Evolutionary conservation across 1,140 invertebrate genomes (phyloP).

Genomic region (Mizuhopecten yessoensis): DNA sequence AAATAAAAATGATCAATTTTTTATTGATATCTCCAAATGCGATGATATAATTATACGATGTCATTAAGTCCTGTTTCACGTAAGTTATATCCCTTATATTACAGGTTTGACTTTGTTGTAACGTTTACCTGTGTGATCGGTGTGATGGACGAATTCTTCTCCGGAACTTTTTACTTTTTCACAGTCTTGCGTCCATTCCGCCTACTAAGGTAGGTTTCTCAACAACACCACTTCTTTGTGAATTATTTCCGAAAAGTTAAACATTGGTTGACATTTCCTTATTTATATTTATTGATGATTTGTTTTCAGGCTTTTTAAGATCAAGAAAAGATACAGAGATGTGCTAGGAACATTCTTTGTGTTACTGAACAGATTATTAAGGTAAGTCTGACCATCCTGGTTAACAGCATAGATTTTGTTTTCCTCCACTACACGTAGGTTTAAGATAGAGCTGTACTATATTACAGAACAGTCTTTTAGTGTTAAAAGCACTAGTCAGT

Average conservation of each 20-base stretch:
- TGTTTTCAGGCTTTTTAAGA: slow-evolving; percentile 85
- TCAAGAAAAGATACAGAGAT: slow-evolving; percentile 94
- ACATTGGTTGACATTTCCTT: no score
- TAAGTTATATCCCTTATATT: neutral
- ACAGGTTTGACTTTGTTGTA: slow-evolving; percentile 90
- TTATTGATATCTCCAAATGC: no score
- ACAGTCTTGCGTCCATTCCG: slow-evolving; percentile 87
- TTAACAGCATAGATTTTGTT: neutral
- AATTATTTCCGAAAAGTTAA: no score
- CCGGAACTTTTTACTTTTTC: slow-evolving; percentile 88
- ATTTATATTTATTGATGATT: neutral
- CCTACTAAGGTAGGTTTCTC: slow-evolving; percentile 79
- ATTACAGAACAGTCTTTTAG: no score
- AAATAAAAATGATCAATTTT: no score
- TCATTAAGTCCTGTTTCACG: no score
- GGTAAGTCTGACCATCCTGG: slow-evolving; percentile 81
- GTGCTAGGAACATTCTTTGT: slow-evolving; percentile 95
- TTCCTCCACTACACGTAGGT: neutral
- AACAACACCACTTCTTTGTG: neutral
- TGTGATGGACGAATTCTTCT: slow-evolving; percentile 87
- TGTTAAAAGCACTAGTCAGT: no score
- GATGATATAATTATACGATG: no score
- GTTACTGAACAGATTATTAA: slow-evolving; percentile 89
- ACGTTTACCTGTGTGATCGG: slow-evolving; percentile 88
- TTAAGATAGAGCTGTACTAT: no score